Conservation (phyloP, 2,113 vertebrate genomes). For the Brachypteracias leptosomus region DNA sequence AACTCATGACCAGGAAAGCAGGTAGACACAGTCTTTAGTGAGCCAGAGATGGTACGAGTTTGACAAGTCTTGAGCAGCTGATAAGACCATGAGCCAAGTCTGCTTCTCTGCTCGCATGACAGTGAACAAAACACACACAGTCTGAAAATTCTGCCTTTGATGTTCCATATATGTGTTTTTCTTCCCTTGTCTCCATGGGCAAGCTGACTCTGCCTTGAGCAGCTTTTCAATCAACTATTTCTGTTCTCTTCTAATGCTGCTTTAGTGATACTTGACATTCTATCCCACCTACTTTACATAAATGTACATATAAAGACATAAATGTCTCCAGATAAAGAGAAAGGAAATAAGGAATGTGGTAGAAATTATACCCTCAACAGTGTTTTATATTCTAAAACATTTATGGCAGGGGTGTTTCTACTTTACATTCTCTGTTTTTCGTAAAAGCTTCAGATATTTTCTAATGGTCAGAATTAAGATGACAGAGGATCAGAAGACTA, state of each 20-base stretch:
- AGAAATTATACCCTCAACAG: neutral
- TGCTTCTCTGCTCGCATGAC: neutral
- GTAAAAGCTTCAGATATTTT: neutral
- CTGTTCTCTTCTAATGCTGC: neutral
- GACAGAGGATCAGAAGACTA: neutral
- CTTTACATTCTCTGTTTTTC: neutral
- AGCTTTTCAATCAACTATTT: neutral
- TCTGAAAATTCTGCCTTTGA: neutral
- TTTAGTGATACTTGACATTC: neutral
- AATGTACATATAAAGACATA: neutral
- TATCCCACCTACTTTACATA: neutral
- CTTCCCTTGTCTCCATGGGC: neutral
- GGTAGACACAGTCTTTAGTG: neutral
- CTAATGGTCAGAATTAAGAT: neutral
- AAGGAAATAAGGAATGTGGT: neutral
- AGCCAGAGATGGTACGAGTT: neutral
- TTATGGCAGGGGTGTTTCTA: neutral
- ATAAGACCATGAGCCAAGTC: neutral
- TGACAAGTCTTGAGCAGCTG: slow-evolving; percentile 2
- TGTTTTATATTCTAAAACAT: neutral
- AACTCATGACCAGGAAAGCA: neutral
- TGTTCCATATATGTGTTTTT: neutral
- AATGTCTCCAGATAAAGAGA: neutral
- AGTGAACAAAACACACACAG: neutral
- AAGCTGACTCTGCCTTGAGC: neutral